Conservation (phyloP, 2,888 invertebrate species). For the Gerosis bhagava region DNA sequence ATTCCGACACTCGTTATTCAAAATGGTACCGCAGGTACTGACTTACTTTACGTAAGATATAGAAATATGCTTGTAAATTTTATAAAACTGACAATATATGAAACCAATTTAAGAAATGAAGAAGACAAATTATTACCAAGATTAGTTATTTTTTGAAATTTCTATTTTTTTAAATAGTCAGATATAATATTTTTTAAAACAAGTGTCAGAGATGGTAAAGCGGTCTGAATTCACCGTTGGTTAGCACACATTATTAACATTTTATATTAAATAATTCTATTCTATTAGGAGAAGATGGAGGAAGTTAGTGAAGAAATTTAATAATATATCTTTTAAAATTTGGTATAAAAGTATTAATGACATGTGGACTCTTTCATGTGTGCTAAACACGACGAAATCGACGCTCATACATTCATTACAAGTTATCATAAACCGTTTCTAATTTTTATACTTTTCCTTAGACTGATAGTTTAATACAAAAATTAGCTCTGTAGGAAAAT, state of each 20-base stretch:
- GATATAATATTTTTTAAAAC: conserved; percentile 30
- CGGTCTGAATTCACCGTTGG: conserved; percentile 17
- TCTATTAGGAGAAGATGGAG: no score
- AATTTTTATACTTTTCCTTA: conserved; percentile 5
- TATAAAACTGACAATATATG: conserved; percentile 6
- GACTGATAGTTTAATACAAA: conserved; percentile 37
- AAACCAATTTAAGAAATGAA: conserved; percentile 49
- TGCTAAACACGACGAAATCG: neutral
- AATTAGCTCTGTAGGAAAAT: conserved; percentile 50
- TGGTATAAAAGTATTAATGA: neutral
- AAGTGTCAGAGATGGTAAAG: conserved; percentile 26
- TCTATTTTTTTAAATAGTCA: neutral
- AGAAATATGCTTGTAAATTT: conserved; percentile 37
- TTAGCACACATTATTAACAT: conserved; percentile 6
- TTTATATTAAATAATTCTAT: no score
- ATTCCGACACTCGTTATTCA: neutral
- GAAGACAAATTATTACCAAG: conserved; percentile 29
- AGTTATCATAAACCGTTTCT: neutral
- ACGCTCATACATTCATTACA: neutral
- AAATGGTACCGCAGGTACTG: neutral
- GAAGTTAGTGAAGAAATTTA: no score
- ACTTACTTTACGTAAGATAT: conserved; percentile 34
- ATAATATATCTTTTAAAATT: no score
- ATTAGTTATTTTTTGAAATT: neutral
- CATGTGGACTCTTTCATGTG: no score